phyloP scores from a whole-genome alignment of 2,888 invertebrate genomes.

The Lasioglossum zephyrum region DNA sequence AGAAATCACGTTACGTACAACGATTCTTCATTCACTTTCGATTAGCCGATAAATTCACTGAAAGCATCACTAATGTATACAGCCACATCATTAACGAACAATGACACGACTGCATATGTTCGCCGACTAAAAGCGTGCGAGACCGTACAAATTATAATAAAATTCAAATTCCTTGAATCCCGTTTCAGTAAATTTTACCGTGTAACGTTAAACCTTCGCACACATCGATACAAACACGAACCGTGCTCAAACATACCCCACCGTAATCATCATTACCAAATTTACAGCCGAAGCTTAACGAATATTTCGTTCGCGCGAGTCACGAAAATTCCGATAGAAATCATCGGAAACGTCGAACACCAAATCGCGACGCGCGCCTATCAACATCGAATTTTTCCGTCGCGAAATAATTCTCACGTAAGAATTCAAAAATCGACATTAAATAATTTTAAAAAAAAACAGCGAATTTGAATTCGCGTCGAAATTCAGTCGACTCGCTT shows the following conservation, averaged over 20 bases:
- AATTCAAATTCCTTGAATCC: background rate
- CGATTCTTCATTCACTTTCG: background rate
- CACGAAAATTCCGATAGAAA: background rate
- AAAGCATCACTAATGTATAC: background rate
- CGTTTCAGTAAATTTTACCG: background rate
- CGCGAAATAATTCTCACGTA: too few relatives aligned
- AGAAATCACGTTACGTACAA: background rate
- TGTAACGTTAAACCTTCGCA: background rate
- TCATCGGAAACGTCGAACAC: background rate
- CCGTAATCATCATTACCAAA: background rate
- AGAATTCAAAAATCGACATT: too few relatives aligned
- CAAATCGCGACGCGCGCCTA: background rate
- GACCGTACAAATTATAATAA: background rate
- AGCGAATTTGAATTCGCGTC: constrained; percentile 2
- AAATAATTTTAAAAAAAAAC: too few relatives aligned
- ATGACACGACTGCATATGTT: background rate
- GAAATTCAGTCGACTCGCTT: constrained; percentile 27
- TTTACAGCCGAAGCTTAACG: background rate
- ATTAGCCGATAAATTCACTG: background rate
- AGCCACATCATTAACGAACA: background rate
- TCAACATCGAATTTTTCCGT: too few relatives aligned
- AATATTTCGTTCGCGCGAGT: background rate
- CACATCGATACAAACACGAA: background rate
- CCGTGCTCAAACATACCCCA: background rate
- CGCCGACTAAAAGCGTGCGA: background rate